These are phyloP conservation scores for Drosophila albomicans DNA, from an alignment of 1,140 invertebrate species.

Conservation along the genomic window DNA sequence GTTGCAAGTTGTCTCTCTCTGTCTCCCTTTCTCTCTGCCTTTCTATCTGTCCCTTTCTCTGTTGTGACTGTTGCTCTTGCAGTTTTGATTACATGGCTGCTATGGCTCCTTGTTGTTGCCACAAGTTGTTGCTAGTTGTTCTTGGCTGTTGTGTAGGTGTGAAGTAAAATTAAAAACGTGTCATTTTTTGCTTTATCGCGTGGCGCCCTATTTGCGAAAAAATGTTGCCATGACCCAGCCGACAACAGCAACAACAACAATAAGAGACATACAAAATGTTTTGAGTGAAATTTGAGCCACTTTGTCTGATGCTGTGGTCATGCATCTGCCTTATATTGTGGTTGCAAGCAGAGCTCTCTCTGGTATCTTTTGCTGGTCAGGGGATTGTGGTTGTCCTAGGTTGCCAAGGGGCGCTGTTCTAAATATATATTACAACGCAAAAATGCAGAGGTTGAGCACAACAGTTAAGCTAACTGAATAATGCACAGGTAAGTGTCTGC, in stretches of 20 bases:
- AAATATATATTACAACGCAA: slow-evolving; percentile 5
- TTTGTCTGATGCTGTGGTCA: slow-evolving; percentile 40
- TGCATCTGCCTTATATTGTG: slow-evolving; percentile 40
- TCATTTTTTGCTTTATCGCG: slow-evolving; percentile 82
- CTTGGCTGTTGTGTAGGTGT: slow-evolving; percentile 72
- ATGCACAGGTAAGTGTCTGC: slow-evolving; percentile 20
- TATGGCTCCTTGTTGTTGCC: slow-evolving; percentile 37
- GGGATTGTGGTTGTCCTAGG: slow-evolving; percentile 6
- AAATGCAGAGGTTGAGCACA: neutral
- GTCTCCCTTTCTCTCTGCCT: slow-evolving; percentile 41
- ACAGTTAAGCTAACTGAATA: slow-evolving; percentile 22
- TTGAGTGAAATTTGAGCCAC: slow-evolving; percentile 67
- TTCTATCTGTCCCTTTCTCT: slow-evolving; percentile 44
- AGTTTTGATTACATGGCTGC: slow-evolving; percentile 53
- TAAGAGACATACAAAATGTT: slow-evolving; percentile 12
- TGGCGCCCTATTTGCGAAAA: slow-evolving; percentile 50
- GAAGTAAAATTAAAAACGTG: slow-evolving; percentile 84
- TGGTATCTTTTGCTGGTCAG: neutral
- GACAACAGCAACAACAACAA: slow-evolving; percentile 24
- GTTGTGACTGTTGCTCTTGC: slow-evolving; percentile 53
- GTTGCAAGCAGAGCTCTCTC: slow-evolving; percentile 10
- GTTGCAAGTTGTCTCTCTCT: slow-evolving; percentile 56
- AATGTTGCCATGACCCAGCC: slow-evolving; percentile 66
- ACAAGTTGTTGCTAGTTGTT: slow-evolving; percentile 43
- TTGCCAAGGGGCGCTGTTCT: neutral